Percentiles rank a stretch among this genome's conserved stretches.
These are phyloP conservation scores for Parascotia fuliginaria DNA, from an alignment of 2,888 invertebrate species.

Conservation along the genomic window DNA sequence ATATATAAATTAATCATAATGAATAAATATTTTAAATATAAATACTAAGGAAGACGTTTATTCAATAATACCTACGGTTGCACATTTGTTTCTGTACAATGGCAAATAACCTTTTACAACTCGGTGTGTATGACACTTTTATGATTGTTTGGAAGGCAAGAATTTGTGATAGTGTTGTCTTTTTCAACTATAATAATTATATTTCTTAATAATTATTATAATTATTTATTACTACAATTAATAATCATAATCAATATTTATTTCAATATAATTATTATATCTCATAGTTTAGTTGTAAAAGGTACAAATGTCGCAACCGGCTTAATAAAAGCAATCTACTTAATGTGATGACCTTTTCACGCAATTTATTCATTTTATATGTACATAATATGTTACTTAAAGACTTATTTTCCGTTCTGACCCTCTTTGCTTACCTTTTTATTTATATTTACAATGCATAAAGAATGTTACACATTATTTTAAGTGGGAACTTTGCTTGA, in stretches of 20 bases:
- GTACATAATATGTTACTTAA: no score
- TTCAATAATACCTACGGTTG: constrained; percentile 32
- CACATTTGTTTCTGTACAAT: constrained; percentile 14
- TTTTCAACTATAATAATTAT: neutral
- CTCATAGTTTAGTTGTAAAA: constrained; percentile 1
- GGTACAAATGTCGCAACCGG: constrained; percentile 1
- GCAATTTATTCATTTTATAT: neutral
- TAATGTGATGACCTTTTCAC: constrained; percentile 2
- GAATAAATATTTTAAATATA: constrained; percentile 22
- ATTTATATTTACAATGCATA: constrained; percentile 2
- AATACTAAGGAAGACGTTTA: constrained; percentile 63
- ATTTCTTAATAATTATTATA: neutral
- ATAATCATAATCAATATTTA: neutral
- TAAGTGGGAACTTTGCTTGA: no score
- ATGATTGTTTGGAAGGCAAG: neutral
- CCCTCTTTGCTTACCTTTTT: no score
- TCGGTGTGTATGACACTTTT: neutral
- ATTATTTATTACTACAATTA: neutral
- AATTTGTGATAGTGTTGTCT: neutral
- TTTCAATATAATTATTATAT: neutral
- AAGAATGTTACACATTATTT: no score
- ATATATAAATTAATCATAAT: neutral
- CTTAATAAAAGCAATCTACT: constrained; percentile 2
- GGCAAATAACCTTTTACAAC: constrained; percentile 9
- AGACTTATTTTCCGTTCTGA: no score